phyloP scores from a whole-genome alignment of 2,888 invertebrate species.

The Ochropleura plecta region DNA sequence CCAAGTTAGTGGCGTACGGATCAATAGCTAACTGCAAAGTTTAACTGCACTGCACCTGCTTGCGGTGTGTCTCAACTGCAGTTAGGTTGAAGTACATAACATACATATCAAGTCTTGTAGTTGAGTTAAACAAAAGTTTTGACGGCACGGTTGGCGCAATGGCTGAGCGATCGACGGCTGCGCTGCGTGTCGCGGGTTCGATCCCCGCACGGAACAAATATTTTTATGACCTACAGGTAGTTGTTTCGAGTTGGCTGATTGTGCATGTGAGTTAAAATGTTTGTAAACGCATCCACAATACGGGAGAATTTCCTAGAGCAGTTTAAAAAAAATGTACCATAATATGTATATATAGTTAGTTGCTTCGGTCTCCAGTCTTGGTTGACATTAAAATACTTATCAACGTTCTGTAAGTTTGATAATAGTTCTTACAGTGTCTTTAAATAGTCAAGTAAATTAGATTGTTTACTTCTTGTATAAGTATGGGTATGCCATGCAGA shows the following conservation, averaged over 20 bases:
- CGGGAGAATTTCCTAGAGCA: too few species aligned
- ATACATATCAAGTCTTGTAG: neutral
- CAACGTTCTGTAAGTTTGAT: neutral
- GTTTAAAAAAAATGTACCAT: too few species aligned
- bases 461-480: neutral
- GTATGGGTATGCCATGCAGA: neutral
- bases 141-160: too few species aligned
- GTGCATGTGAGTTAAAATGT: too few species aligned
- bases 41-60: constrained; percentile 4
- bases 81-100: neutral
- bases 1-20: neutral
- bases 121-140: neutral
- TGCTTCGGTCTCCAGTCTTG: neutral
- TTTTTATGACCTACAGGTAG: too few species aligned
- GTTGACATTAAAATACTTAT: neutral
- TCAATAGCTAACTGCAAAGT: constrained; percentile 14
- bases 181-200: too few species aligned
- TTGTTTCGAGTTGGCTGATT: too few species aligned
- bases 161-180: too few species aligned
- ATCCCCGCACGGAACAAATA: too few species aligned
- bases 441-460: neutral
- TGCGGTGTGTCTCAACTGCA: neutral
- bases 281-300: too few species aligned
- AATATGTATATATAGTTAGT: neutral
- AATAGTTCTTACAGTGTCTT: neutral